Base-by-base conservation (phyloP, 2,888 invertebrate species). In the Volucella zonaria region DNA sequence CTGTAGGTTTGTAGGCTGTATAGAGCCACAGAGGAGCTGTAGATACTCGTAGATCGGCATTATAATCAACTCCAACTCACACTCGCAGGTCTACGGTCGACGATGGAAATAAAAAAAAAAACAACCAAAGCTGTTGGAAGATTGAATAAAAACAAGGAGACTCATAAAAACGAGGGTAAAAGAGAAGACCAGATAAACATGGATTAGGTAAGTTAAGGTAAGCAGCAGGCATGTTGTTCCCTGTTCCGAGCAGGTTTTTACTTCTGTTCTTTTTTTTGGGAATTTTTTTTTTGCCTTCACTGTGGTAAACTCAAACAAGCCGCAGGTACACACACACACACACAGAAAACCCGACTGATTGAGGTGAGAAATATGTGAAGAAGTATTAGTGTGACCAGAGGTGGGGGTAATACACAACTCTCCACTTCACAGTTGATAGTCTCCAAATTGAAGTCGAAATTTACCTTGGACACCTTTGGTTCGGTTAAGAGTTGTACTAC, bases 131-230 rank as follows among this genome's bases (percentile, higher is more conserved):
- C 56, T 23, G 38, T 4, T 38, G 15, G 15, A 59, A 59, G 11
- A n/a, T 11, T 40, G 43, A 43, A 31, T 43, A 52, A 52, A 54
- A 15, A 45, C 18, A 18, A 6, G 23, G 23, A 23, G 23, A 23
- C 23, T 23, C 4, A 23, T 23, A 45, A 45, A 62, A 38, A 47
- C 47, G 64, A 76, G 59, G 40, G 38, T 14, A 23, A 66, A 49
- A 62, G 82, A 73, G 62, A 31, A 59, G 75, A 62, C 58, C 43
- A 75, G 79, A 73, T 75, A 74, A 74, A 80, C 80, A 83, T 75
- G 80, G 80, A 80, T 83, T 83, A 80, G 83, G 75, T 71, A 83
- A 83, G 83, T 79, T 66, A 70, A 75, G 79, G 79, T 76, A 80
- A 83, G 70, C 71, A 80, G 45, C 47, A 68, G 58, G 70, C 70